Evolutionary conservation across 1,140 invertebrate species (phyloP).

Genomic region (Lasioglossum baleicum): DNA sequence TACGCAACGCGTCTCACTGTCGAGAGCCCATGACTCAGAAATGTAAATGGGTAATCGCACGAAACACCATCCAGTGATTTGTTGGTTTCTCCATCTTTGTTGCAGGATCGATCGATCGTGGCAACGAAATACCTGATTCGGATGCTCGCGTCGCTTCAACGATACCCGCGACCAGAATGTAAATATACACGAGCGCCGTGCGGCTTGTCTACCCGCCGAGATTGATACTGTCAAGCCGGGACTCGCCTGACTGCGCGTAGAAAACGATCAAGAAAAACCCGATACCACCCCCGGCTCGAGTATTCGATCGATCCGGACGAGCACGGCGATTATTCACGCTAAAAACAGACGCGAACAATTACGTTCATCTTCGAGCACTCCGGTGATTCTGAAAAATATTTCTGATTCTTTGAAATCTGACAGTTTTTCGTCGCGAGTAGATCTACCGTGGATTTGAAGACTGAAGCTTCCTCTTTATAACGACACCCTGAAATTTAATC

Average conservation of each 20-base stretch:
- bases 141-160: slow-evolving; percentile 48
- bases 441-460: too few species aligned
- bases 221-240: slow-evolving; percentile 1
- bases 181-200: slow-evolving; percentile 32
- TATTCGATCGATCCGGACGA: too few species aligned
- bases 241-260: neutral
- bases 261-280: neutral
- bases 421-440: too few species aligned
- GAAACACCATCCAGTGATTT: neutral
- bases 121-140: slow-evolving; percentile 71
- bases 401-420: too few species aligned
- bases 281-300: too few species aligned
- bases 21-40: slow-evolving; percentile 8
- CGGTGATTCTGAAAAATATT: too few species aligned
- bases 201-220: neutral
- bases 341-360: too few species aligned
- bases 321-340: too few species aligned
- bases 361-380: too few species aligned
- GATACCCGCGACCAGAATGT: slow-evolving; percentile 64
- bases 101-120: slow-evolving; percentile 64
- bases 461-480: too few species aligned
- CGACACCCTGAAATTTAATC: too few species aligned
- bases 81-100: slow-evolving; percentile 19
- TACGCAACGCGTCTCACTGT: neutral
- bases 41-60: slow-evolving; percentile 11